Evolutionary conservation across 2,113 vertebrate species (phyloP), one percentile per base, ranked within the genome.

Genomic region (Myotis lucifugus): DNA sequence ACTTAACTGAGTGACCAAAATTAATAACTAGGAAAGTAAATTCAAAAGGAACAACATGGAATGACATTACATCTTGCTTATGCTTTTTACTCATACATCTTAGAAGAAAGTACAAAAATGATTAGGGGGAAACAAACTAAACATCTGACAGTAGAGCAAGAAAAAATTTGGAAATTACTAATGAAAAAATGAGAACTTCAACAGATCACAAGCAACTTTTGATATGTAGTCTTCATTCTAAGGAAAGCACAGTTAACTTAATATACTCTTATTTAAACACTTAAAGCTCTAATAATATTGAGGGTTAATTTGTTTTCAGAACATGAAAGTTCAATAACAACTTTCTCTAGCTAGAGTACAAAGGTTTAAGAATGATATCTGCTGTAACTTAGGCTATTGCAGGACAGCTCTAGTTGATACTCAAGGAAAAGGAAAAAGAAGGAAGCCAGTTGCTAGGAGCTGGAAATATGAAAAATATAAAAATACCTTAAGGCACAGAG

Each of bases 1-100:
- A 88, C 73, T 92, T 94, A 90, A 95, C 54, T 12, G 18, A 94
- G 87, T 29, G 54, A 92, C 56, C 69, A 78, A 96, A 69, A 88
- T 77, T 32, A 94, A 87, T 34, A 93, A 50, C 12, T 46, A 84
- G 56, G 74, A 84, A 32, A 94, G 48, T 79, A 85, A 93, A 85
- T 54, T 88, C 40, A 93, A 54, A 85, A 88, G 81, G 25, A 89
- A 86, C 34, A 91, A 59, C 29, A 66, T 56, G 18, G 64, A 86
- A 86, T 90, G 91, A 61, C 73, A 54, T 82, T 52, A 85, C 87
- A 90, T 91, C 32, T 79, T 93, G 34, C 48, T 92, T 90, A 79
- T 83, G 84, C 17, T 91, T 78, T 79, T 85, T 88, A 93, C 77
- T 96, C 52, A 76, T n/a, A 81, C 17, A 59, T 79, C 25, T 97